Percentiles rank a stretch among this genome's conserved stretches.
Evolutionary conservation across 2,797 vertebrate genomes (phyloP).

Genomic region (Gambusia yucatana): DNA sequence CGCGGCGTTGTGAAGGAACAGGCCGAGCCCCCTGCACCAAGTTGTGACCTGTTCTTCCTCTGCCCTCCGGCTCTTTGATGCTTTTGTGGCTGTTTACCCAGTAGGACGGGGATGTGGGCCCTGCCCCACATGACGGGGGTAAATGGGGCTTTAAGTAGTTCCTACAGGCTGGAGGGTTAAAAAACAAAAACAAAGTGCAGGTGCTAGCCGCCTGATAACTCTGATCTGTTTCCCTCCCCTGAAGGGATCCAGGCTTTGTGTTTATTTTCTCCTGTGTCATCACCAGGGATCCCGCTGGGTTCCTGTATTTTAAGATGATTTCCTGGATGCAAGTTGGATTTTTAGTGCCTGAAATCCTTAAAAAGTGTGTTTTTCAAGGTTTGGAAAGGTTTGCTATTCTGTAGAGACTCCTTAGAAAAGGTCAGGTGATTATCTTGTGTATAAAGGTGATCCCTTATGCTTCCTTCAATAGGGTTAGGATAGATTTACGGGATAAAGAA

Average conservation of each 20-base stretch:
- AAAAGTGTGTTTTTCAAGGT: too few relatives aligned
- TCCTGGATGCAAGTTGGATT: conserved; percentile 30
- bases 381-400: too few relatives aligned
- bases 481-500: too few relatives aligned
- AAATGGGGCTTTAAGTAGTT: conserved; percentile 71
- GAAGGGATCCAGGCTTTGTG: conserved; percentile 67
- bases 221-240: conserved; percentile 54
- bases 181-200: conserved; percentile 62
- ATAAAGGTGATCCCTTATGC: too few relatives aligned
- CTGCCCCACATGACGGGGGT: conserved; percentile 61
- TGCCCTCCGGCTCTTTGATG: conserved; percentile 74
- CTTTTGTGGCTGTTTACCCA: conserved; percentile 79
- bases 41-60: conserved; percentile 74
- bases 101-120: conserved; percentile 73
- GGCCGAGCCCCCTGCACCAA: conserved; percentile 54
- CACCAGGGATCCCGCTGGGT: conserved; percentile 59
- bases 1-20: conserved; percentile 51
- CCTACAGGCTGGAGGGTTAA: conserved; percentile 58
- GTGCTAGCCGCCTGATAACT: conserved; percentile 59
- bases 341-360: conserved; percentile 12
- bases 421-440: too few relatives aligned
- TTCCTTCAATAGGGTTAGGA: too few relatives aligned
- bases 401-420: too few relatives aligned
- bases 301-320: conserved; percentile 37
- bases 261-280: conserved; percentile 78